These are phyloP conservation scores for Sminthurides aquaticus DNA, from an alignment of 2,888 invertebrate species.

Conservation along the genomic window DNA sequence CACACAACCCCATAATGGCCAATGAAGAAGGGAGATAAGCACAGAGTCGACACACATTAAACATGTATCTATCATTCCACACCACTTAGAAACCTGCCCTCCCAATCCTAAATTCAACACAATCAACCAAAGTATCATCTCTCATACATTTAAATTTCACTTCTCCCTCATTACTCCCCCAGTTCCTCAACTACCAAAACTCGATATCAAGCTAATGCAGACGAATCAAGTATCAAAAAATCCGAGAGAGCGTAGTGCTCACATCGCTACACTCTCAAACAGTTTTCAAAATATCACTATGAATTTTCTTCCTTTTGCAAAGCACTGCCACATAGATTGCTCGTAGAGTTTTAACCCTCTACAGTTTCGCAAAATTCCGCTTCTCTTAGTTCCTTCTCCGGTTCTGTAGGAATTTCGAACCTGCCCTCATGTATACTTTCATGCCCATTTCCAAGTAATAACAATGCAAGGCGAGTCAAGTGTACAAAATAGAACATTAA, in stretches of 20 bases:
- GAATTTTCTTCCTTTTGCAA: too few relatives aligned
- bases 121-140: not conserved
- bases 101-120: not conserved
- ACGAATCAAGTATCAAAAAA: too few relatives aligned
- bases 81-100: not conserved
- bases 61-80: not conserved
- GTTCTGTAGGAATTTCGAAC: not conserved
- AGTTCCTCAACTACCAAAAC: not conserved
- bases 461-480: not conserved
- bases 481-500: slow-evolving; percentile 19
- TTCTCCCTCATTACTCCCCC: not conserved
- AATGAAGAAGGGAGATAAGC: slow-evolving; percentile 29
- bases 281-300: too few relatives aligned
- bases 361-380: not conserved
- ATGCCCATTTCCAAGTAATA: slow-evolving; percentile 5
- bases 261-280: too few relatives aligned
- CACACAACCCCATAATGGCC: slow-evolving; percentile 28
- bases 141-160: not conserved
- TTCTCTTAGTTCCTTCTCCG: not conserved
- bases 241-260: too few relatives aligned
- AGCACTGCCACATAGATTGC: too few relatives aligned
- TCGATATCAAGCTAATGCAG: not conserved
- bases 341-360: too few relatives aligned
- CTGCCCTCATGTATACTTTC: not conserved
- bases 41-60: slow-evolving; percentile 1